Conservation (phyloP, 2,113 vertebrate genomes). For the Tachysurus fulvidraco region DNA sequence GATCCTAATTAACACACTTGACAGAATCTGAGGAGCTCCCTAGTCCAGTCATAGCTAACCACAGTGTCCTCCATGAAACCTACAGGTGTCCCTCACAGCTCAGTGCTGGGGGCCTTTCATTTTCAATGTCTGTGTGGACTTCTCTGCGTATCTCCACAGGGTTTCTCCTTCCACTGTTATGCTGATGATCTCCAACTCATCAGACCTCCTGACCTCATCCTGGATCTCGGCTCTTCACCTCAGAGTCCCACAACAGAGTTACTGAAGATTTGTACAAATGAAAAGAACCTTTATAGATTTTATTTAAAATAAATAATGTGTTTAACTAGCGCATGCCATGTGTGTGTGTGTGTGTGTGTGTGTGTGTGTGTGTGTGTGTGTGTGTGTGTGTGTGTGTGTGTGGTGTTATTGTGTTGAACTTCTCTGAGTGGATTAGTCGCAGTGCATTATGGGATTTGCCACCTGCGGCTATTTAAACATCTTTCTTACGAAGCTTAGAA, state of each 20-base stretch:
- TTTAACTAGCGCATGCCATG: not conserved
- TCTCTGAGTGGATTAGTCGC: constrained; percentile 39
- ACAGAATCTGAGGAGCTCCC: not conserved
- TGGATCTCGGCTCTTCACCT: not conserved
- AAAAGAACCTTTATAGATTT: not conserved
- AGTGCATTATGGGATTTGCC: constrained; percentile 38
- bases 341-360: not conserved
- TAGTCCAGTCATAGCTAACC: not conserved
- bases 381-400: not conserved
- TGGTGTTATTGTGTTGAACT: not conserved
- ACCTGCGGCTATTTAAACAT: constrained; percentile 6
- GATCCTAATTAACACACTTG: not conserved
- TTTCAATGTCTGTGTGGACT: not conserved
- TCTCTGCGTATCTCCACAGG: not conserved
- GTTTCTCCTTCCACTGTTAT: not conserved
- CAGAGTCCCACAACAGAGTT: too few species aligned
- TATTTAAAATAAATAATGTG: not conserved
- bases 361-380: not conserved
- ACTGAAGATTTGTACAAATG: not conserved
- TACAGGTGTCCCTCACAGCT: constrained; percentile 6
- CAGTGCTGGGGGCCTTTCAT: not conserved
- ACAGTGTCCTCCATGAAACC: not conserved
- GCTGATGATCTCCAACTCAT: not conserved
- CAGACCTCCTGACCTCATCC: not conserved
- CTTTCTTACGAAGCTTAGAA: not conserved